These are phyloP conservation scores for Tragulus kanchil DNA, from an alignment of 2,113 vertebrate species.

Conservation along the genomic window DNA sequence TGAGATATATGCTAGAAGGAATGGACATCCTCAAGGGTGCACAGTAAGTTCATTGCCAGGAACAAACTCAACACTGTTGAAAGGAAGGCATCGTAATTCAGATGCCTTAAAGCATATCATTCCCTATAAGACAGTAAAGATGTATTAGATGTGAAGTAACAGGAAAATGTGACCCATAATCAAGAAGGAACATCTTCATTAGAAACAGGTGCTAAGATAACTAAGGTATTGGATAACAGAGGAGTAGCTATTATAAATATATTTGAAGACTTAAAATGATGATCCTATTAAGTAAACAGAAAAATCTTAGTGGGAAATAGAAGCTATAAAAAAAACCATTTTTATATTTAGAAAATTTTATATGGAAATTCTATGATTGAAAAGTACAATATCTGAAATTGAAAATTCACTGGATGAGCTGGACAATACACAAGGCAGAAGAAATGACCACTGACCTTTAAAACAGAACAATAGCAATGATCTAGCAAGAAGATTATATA, in stretches of 20 bases:
- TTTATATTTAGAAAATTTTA: too few species aligned
- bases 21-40: not conserved
- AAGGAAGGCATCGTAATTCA: not conserved
- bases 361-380: not conserved
- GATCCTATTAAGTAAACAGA: not conserved
- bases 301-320: not conserved
- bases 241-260: not conserved
- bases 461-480: not conserved
- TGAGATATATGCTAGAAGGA: not conserved
- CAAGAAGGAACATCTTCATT: not conserved
- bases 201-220: slow-evolving; percentile 20
- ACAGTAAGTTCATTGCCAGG: not conserved
- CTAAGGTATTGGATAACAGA: not conserved
- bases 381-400: not conserved
- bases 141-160: not conserved
- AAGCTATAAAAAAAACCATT: not conserved
- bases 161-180: not conserved
- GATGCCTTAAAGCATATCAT: not conserved
- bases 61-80: not conserved
- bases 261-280: slow-evolving; percentile 16
- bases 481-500: not conserved
- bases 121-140: not conserved
- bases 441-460: not conserved
- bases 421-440: not conserved
- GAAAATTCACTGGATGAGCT: not conserved